Evolutionary conservation across 2,797 vertebrate species (phyloP), one percentile per base, ranked within the genome.

Genomic region (Pipistrellus pipistrellus): DNA sequence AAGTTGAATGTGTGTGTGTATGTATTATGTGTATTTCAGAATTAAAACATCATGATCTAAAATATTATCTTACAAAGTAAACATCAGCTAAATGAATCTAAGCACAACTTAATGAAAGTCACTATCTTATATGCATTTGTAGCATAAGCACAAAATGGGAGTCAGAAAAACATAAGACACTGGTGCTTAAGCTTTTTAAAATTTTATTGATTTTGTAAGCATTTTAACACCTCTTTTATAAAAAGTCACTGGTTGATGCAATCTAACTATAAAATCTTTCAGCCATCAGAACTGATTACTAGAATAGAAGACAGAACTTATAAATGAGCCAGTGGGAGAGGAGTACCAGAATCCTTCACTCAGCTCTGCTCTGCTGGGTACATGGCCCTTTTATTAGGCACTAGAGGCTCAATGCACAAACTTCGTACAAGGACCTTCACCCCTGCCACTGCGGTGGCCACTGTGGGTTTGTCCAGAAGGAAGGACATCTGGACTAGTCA

Each of bases 241-340:
- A 46, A 96, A 95, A 96, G 90, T 48, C 96, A 83, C 3, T 81
- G 57, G 92, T 96, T 96, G 93, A 95, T 91, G 66, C 62, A 94
- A 88, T 55, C 92, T 69, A 93, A 92, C 95, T 91, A 62, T 94
- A 89, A 97, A 91, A 90, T 91, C 68, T 13, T 90, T 93, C 59
- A 81, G 85, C 94, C 90, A 97, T 62, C 27, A 83, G 35, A 69
- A 21, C 38, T 15, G 68, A 76, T 77, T 85, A 84, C 81, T 77
- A 30, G 21, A 91, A 18, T 7, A 59, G 88, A 13, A 12, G 23
- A 51, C 48, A 72, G 64, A 82, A 77, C 15, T 82, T 2, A 14
- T 35, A 62, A 78, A 75, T 48, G 38, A 69, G 51, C 62, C 62
- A 32, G 27, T 69, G 11, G 30, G n/a, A 73, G 38, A 53, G 51